Base-by-base conservation (phyloP, 1,140 invertebrate species). In the Bombus difficillimus region DNA sequence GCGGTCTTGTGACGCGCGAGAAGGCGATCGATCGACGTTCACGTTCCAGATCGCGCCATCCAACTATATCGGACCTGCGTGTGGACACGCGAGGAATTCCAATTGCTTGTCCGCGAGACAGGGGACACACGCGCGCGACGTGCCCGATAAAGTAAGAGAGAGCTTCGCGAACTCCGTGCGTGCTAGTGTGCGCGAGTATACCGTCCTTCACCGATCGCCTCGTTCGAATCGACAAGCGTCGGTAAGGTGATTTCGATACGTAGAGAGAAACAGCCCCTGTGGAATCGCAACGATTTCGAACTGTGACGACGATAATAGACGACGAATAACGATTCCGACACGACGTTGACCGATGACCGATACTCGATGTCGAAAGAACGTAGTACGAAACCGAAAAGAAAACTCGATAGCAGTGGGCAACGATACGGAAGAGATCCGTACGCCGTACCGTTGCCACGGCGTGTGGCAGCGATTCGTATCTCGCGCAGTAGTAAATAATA, bases 401-500 rank as follows among this genome's bases (percentile, higher is more conserved):
- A 53, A 53, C 47, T 53, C 47, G 47, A 53, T 53, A 53, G 18
- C 47, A 22, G 5, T 53, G 47, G 47, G 1, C 47, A 53, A 53
- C 47, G 47, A 53, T 53, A 53, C 47, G 22, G 59, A 39, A 59
- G 68, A 59, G 88, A 87, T 90, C 89, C 86, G 86, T 90, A 84
- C 87, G 84, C 81, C 84, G 81, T 83, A 82, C 76, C 89, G 90
- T 83, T 85, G 79, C 81, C 83, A 71, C 90, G 84, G 89, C 89
- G 87, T 88, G 81, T 90, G 88, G 64, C 86, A 79, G 84, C 85
- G 88, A 91, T 90, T 86, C 86, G 83, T 90, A 89, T 87, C 89
- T 88, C 85, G 84, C 73, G 74, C 89, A 84, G 90, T 87, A 90
- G 90, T 92, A 92, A 92, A 92, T 92, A 92, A 91, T 91, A 81